These are phyloP conservation scores for Plebejus melissa DNA, from an alignment of 2,888 invertebrate species.

Conservation along the genomic window DNA sequence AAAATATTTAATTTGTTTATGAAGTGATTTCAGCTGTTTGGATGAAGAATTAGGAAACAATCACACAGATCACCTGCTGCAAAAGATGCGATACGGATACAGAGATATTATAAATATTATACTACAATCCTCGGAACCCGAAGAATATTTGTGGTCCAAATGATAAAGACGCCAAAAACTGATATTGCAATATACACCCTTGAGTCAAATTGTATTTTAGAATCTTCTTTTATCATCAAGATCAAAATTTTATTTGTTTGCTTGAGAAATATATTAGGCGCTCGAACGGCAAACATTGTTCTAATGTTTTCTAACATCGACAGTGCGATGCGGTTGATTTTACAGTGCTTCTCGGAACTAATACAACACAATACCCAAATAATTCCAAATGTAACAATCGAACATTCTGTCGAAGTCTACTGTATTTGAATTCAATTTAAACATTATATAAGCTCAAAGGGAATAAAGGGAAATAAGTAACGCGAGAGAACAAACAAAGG, in stretches of 20 bases:
- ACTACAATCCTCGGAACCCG: no score
- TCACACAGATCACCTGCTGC: no score
- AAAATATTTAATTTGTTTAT: background rate
- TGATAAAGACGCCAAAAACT: no score
- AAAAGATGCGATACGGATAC: no score
- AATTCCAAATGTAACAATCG: background rate
- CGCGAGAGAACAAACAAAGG: constrained; percentile 35
- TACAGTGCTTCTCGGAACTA: background rate
- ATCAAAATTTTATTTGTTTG: no score
- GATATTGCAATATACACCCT: no score
- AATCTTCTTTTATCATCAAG: no score
- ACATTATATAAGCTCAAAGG: constrained; percentile 14
- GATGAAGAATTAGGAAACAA: background rate
- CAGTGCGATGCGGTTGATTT: background rate
- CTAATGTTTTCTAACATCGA: background rate
- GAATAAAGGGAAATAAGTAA: constrained; percentile 23
- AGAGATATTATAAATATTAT: no score
- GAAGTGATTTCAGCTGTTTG: background rate
- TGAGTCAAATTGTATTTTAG: no score
- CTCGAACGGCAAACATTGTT: no score
- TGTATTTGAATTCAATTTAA: constrained; percentile 14
- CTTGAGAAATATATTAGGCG: no score
- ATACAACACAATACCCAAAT: background rate
- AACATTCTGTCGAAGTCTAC: background rate
- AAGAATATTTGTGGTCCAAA: no score